Conservation (phyloP, 2,797 vertebrate species). For the Cheirogaleus major region DNA sequence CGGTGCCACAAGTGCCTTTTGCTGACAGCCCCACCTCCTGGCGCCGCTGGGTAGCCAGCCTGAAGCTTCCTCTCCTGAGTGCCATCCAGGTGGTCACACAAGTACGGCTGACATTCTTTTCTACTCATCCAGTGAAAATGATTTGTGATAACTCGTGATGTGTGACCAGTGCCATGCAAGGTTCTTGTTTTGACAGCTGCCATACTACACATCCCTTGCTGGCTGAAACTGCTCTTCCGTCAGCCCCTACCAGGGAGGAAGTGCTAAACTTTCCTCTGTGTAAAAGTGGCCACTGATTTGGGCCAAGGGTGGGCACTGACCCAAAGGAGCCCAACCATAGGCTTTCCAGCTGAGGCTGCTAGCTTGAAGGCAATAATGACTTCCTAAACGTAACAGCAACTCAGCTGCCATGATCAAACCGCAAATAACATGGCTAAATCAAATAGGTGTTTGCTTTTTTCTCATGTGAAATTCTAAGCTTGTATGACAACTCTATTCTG, state of each 20-base stretch:
- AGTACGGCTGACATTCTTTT: not conserved
- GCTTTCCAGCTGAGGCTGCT: not conserved
- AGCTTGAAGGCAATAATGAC: not conserved
- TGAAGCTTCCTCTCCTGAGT: not conserved
- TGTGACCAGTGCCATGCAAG: not conserved
- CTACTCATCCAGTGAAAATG: not conserved
- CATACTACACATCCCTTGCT: not conserved
- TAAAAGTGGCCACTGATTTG: not conserved
- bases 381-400: not conserved
- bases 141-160: not conserved
- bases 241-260: not conserved
- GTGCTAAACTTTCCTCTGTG: not conserved
- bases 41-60: rapidly evolving
- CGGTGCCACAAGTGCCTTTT: not conserved
- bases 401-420: not conserved
- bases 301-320: not conserved
- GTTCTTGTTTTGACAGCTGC: not conserved
- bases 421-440: not conserved
- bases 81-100: not conserved
- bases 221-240: not conserved
- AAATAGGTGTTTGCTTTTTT: not conserved
- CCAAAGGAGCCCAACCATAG: not conserved
- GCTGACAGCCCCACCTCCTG: not conserved
- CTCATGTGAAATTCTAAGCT: not conserved
- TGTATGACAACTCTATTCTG: not conserved